A percentile compares a stretch with the other conserved stretches of the same genome.
phyloP scores from a whole-genome alignment of 2,797 vertebrate genomes.

The Huso huso region DNA sequence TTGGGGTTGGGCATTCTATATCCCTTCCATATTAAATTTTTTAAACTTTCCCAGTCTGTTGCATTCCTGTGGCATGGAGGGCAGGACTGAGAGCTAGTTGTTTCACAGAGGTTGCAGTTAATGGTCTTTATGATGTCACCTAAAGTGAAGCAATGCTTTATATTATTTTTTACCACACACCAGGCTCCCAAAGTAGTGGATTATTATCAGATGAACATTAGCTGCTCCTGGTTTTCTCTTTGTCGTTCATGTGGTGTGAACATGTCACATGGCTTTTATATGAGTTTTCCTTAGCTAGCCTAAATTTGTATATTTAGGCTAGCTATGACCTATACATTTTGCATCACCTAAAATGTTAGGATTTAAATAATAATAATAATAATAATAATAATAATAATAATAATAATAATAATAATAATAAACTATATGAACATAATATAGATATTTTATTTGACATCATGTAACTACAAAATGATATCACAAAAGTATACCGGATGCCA shows the following conservation, averaged over 20 bases:
- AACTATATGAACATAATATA: too few species aligned
- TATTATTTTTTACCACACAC: not conserved
- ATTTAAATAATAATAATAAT: too few species aligned
- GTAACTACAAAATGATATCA: too few species aligned
- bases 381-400: too few species aligned
- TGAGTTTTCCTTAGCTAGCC: too few species aligned
- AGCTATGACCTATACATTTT: too few species aligned
- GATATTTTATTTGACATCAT: too few species aligned
- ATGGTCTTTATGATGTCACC: slow-evolving; percentile 8
- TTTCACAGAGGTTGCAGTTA: not conserved
- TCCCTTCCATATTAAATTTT: not conserved
- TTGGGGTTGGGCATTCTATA: not conserved
- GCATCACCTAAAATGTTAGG: too few species aligned
- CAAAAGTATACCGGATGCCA: too few species aligned
- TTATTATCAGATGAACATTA: not conserved
- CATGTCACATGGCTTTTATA: not conserved
- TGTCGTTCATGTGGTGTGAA: not conserved
- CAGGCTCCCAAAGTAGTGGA: slow-evolving; percentile 1
- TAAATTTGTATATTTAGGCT: too few species aligned
- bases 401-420: too few species aligned
- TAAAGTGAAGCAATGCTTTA: not conserved
- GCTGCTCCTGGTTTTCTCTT: not conserved
- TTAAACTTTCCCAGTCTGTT: not conserved
- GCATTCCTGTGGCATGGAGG: slow-evolving; percentile 3
- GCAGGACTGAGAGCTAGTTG: not conserved